These are phyloP conservation scores for Pachycephala philippinensis DNA, from an alignment of 2,113 vertebrate genomes.

Conservation along the genomic window DNA sequence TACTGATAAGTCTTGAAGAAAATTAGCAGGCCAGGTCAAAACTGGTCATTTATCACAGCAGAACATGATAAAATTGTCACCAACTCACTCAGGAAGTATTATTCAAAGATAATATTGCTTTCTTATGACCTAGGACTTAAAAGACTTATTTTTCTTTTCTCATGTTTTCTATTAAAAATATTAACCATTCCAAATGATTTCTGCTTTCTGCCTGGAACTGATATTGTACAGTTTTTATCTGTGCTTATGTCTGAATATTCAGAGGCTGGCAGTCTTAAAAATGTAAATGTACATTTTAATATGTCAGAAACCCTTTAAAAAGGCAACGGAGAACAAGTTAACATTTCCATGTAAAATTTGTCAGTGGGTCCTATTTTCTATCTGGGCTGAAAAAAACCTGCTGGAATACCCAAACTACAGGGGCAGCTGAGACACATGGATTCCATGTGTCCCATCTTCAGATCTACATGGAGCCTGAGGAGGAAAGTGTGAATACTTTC, in stretches of 20 bases:
- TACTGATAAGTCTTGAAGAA: background rate
- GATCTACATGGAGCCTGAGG: background rate
- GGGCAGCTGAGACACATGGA: background rate
- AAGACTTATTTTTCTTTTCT: background rate
- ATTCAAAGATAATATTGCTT: background rate
- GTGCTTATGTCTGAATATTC: background rate
- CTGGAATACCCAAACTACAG: background rate
- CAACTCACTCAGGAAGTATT: background rate
- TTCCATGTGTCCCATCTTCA: fast-evolving
- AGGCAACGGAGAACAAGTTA: background rate
- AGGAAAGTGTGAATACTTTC: background rate
- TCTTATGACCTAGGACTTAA: background rate
- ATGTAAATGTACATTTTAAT: background rate
- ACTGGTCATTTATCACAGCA: background rate
- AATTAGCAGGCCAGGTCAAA: background rate
- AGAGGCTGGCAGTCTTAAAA: background rate
- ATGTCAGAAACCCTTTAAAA: background rate
- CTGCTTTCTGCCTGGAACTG: background rate
- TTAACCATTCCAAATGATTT: background rate
- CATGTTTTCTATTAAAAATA: background rate
- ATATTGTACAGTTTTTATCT: background rate
- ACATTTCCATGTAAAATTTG: background rate
- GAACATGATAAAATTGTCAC: background rate
- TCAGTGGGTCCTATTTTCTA: background rate
- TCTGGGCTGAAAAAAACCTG: background rate